Evolutionary conservation across 2,113 vertebrate genomes (phyloP).

Genomic region (Alexandromys fortis): DNA sequence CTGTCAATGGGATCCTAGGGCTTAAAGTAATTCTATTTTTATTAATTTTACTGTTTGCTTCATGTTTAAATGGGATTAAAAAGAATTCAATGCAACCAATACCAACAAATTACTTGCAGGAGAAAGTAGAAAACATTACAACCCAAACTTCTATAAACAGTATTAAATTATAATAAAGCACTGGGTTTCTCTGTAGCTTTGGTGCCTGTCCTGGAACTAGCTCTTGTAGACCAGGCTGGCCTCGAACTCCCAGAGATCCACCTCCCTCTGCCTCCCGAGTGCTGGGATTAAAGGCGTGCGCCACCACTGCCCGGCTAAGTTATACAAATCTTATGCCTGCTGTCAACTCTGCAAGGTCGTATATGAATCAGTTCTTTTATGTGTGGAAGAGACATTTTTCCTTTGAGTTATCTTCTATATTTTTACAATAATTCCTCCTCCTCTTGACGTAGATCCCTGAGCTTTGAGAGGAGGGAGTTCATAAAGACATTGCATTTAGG

Average conservation of each 20-base stretch:
- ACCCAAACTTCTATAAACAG: neutral
- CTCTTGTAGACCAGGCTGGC: no score
- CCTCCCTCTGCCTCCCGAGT: no score
- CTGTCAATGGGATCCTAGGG: neutral
- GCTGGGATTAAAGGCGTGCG: no score
- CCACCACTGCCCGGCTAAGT: neutral
- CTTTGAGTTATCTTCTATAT: neutral
- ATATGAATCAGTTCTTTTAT: neutral
- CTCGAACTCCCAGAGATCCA: no score
- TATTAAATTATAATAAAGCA: conserved; percentile 38
- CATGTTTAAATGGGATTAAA: conserved; percentile 12
- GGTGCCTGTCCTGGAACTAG: no score
- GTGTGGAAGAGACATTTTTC: neutral
- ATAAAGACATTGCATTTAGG: neutral
- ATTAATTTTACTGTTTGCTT: conserved; percentile 34
- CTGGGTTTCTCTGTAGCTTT: neutral
- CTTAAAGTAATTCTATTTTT: conserved; percentile 31
- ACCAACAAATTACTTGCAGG: neutral
- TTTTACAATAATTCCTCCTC: neutral
- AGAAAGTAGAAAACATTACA: neutral
- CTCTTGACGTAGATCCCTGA: neutral
- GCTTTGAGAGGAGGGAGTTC: no score
- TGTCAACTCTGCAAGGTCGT: neutral
- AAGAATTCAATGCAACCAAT: neutral
- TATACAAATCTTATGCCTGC: neutral